Base-by-base conservation (phyloP, 2,888 invertebrate species). In the Apoderus coryli region DNA sequence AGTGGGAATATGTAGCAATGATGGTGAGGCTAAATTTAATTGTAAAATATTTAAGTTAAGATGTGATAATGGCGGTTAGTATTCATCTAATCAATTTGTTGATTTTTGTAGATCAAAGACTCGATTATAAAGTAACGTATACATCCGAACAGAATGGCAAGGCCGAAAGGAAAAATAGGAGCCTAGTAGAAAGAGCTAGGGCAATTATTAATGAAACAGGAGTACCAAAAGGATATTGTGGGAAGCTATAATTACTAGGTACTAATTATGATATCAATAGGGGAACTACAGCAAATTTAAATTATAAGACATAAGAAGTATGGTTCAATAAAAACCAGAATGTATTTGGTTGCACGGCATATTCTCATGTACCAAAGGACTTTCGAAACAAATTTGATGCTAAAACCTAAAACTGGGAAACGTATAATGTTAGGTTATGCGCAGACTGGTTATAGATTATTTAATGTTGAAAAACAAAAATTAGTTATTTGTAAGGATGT, bases 301-400 rank as follows among this genome's bases (percentile, higher is more conserved):
- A 19, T 19, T 7, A 27, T n/a, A 10, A 22, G 4, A 40, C 36
- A 14, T 29, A 16, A 14, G 38, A 40, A 31, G 10, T 29, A 4
- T 39, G 35, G 40, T 29, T 24, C 26, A 16, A 26, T 3, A 31
- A 14, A 10, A 40, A 33, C 24, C 31, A 35, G 12, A 27, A 33
- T 30, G 27, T 39, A 23, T 40, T 41, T 36, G 35, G 38, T 7
- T 25, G 31, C 19, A 29, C 10, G 6, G 32, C 31, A 16, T 37
- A 33, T 27, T 16, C 24, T 14, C 29, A 31, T 14, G 22, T 39
- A 10, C 32, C 33, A 12, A 30, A 29, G 19, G 26, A 39, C 31
- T 10, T 24, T 4, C 27, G 36, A 25, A 22, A 31, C 15, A 41
- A 37, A 31, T 37, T 39, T 26, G 38, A 38, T 29, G 14, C 31